Percentiles rank a stretch among this genome's conserved stretches.
Evolutionary conservation across 2,888 invertebrate genomes (phyloP).

Genomic region (Ischnus inquisitorius): DNA sequence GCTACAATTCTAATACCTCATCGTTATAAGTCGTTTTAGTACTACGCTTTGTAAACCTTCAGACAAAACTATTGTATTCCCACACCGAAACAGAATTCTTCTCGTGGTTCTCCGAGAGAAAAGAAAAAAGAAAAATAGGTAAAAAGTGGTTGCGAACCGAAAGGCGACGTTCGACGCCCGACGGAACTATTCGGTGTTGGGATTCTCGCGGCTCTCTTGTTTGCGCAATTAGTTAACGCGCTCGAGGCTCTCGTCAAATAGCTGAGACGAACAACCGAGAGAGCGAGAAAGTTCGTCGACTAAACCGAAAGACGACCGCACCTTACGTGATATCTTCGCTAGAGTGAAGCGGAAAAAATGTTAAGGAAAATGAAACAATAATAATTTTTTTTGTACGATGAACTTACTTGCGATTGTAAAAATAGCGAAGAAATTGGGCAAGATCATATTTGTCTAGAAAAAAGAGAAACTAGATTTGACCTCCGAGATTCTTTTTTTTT

Average conservation of each 20-base stretch:
- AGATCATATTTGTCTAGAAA: background rate
- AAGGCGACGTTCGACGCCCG: constrained; percentile 29
- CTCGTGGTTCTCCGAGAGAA: background rate
- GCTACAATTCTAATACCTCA: constrained; percentile 46
- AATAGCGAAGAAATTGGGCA: background rate
- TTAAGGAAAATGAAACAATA: constrained; percentile 1
- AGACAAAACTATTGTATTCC: constrained; percentile 10
- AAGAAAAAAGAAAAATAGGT: constrained; percentile 21
- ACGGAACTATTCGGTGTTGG: constrained; percentile 29
- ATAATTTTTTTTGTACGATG: background rate
- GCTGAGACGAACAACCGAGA: constrained; percentile 38
- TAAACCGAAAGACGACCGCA: constrained; percentile 50
- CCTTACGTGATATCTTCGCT: constrained; percentile 43
- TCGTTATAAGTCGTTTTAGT: constrained; percentile 41
- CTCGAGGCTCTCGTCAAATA: constrained; percentile 58
- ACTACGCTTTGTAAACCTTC: constrained; percentile 16
- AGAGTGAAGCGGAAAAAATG: background rate
- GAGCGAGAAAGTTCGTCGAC: constrained; percentile 14
- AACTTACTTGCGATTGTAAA: background rate
- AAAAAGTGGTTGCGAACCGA: constrained; percentile 14
- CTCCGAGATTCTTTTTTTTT: background rate
- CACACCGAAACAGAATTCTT: background rate
- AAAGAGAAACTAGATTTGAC: background rate
- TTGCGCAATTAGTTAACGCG: constrained; percentile 64
- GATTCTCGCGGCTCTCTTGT: constrained; percentile 56